Evolutionary conservation across 2,113 vertebrate species (phyloP), one percentile per base, ranked within the genome.

Genomic region (Ophiodon elongatus): DNA sequence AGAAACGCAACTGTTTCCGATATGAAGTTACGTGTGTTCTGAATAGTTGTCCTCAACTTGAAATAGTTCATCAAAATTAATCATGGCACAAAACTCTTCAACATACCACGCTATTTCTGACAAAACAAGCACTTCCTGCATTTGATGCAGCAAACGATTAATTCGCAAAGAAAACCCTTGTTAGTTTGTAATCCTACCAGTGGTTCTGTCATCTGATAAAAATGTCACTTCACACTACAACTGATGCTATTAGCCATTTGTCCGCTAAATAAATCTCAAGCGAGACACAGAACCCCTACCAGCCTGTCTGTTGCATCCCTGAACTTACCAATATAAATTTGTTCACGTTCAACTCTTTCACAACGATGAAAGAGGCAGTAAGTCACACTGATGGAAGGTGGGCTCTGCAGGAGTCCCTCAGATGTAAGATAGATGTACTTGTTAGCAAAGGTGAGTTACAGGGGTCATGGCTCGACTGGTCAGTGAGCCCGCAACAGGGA

Each of bases 341-440:
- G 54, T 75, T 0, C 4, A 23, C n/a, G 25, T 83, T 82, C n/a
- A 15, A 23, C 82, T 75, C 59, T 41, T 43, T 72, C 31, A 75
- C 47, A 37, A 57, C 4, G 27, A 85, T 87, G 73, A 92, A 90
- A 84, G 89, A 9, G 54, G 71, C 5, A 17, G 27, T 85, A 69
- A 83, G 67, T 91, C 79, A 76, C 33, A 14, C 64, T 63, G 82
- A 87, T 41, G 79, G 90, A 84, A 68, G 75, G 69, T 73, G 79
- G 52, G 75, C 86, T 67, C 91, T 62, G 78, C 85, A 75, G 86
- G 88, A 87, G 75, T 60, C 81, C 84, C 76, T 91, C 74, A 92
- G 90, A 93, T 91, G 71, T 90, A 91, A 90, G 90, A 92, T 87
- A 85, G 81, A 91, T 87, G 89, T 82, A 90, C 90, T 89, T 92